These are phyloP conservation scores for Ceriagrion tenellum DNA, from an alignment of 2,888 invertebrate species.

Conservation along the genomic window DNA sequence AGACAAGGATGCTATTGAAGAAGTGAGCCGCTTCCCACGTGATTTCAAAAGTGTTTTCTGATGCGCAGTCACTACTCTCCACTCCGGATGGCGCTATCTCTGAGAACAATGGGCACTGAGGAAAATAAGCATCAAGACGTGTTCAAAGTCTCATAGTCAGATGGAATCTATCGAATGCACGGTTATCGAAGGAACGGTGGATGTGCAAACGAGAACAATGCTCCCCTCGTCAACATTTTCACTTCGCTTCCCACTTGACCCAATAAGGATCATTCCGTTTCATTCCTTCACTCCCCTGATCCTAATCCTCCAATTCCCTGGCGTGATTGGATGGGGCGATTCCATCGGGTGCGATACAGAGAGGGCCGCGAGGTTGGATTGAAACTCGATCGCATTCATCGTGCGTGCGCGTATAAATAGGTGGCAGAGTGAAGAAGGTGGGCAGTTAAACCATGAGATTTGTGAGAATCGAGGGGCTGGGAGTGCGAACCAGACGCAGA, in stretches of 20 bases:
- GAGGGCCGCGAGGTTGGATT: not conserved
- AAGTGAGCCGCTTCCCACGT: not conserved
- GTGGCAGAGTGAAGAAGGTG: not conserved
- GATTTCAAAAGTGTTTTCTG: not conserved
- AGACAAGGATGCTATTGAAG: not conserved
- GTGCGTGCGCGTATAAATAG: not conserved
- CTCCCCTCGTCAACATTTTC: not conserved
- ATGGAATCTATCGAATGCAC: not conserved
- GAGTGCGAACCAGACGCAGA: not conserved
- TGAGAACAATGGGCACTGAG: not conserved
- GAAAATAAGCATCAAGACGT: not conserved
- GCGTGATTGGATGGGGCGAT: not conserved
- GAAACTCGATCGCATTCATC: not conserved
- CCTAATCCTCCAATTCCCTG: not conserved
- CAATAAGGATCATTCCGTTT: not conserved
- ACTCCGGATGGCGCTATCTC: not conserved
- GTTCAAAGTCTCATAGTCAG: not conserved
- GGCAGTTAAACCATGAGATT: not conserved
- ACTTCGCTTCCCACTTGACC: not conserved
- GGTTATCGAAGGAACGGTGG: not conserved
- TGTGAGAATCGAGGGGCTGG: not conserved
- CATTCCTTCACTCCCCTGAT: not conserved
- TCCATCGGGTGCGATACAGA: not conserved
- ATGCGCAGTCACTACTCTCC: not conserved
- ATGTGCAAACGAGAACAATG: not conserved